Evolutionary conservation across 2,797 vertebrate species (phyloP).

Genomic region (Sphenodon punctatus): DNA sequence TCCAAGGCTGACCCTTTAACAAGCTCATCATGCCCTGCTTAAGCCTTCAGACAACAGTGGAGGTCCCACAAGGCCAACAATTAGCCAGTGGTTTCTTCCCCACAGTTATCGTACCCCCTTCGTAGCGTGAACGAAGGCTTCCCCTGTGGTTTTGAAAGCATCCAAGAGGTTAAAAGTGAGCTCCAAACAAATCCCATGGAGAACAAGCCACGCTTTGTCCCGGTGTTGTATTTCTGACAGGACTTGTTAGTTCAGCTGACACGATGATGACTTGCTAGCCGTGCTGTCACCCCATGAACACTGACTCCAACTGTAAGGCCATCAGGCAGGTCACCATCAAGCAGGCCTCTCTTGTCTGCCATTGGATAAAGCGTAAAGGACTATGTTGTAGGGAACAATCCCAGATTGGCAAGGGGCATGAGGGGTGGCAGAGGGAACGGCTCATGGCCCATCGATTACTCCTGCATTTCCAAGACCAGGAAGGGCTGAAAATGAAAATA

Average conservation of each 20-base stretch:
- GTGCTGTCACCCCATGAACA: neutral
- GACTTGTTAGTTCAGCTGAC: rapidly evolving
- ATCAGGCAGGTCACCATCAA: neutral
- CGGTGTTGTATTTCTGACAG: neutral
- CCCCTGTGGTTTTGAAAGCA: neutral
- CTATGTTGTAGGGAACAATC: neutral
- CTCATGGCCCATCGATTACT: neutral
- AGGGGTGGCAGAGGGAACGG: neutral
- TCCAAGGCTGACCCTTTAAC: too few species aligned
- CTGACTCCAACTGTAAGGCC: neutral
- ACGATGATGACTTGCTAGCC: neutral
- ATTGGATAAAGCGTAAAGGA: neutral
- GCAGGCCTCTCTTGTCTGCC: neutral
- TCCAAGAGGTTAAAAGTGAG: neutral
- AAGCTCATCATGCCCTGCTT: too few species aligned
- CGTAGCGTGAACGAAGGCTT: neutral
- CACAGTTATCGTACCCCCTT: too few species aligned
- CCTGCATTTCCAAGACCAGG: neutral
- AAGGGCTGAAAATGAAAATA: neutral
- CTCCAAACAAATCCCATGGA: neutral
- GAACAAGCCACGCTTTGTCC: neutral
- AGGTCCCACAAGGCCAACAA: too few species aligned
- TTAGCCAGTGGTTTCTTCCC: too few species aligned
- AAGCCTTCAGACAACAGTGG: too few species aligned
- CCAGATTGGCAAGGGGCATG: rapidly evolving